Base-by-base conservation (phyloP, 2,113 vertebrate genomes). In the Hemibagrus wyckioides region DNA sequence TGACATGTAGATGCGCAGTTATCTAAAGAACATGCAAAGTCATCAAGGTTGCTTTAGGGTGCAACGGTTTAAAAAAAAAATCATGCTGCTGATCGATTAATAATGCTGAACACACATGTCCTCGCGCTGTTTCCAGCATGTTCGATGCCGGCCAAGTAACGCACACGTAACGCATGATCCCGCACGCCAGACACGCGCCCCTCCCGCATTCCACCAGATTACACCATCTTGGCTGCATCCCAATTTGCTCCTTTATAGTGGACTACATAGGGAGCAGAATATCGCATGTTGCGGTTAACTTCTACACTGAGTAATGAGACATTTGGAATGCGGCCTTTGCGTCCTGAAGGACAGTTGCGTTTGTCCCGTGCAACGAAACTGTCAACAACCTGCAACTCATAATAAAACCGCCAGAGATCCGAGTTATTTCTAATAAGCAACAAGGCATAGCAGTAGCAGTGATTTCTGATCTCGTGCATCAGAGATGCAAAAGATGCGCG, bases 141-240 rank as follows among this genome's bases (percentile, higher is more conserved):
- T 17, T 61, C 33, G 44, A 54, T 63, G 6, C 33, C 25, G 10
- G 36, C 21, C 19, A 81, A 30, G 54, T 41, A 56, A 56, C 79
- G 23, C 79, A 39, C 80, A 59, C 80, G 33, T 28, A 57, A 36
- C 33, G 52, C 79, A 23, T 36, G n/a, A 57, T 23, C 30, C 79
- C 39, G 25, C 33, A 23, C 80, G 23, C 56, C 39, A 52, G 44
- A 57, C 30, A 33, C 52, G 3, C 82, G 44, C 82, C n/a, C 63
- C 82, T 54, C 82, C 48, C 82, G 48, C 63, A 84, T 84, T 84
- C 63, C 82, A 71, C 14, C 33, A 59, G 50, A 76, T 57, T 59
- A 30, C 59, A 82, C 59, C 81, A 65, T 82, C 3, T n/a, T n/a
- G 36, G 81, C 57, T 57, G 48, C 84, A 86, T 5, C 75, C 57